Evolutionary conservation across 2,113 vertebrate genomes (phyloP).

Genomic region (Pogona vitticeps): DNA sequence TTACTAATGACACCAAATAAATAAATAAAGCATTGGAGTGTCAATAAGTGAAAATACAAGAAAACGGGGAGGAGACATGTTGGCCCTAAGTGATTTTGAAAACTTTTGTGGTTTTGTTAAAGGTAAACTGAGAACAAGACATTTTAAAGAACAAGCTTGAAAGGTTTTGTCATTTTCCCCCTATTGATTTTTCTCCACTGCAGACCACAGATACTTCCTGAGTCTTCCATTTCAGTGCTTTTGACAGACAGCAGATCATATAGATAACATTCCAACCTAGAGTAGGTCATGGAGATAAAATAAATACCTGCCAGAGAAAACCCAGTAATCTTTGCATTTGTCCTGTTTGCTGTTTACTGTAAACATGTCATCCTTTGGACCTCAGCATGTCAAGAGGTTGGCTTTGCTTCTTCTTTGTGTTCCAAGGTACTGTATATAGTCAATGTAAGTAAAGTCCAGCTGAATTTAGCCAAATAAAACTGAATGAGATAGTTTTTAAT

Average conservation of each 20-base stretch:
- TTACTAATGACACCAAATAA: not conserved
- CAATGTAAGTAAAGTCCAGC: not conserved
- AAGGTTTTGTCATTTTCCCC: conserved; percentile 4
- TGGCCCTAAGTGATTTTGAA: not conserved
- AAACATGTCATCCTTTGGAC: not conserved
- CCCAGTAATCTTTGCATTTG: not conserved
- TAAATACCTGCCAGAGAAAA: conserved; percentile 16
- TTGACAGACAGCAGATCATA: not conserved
- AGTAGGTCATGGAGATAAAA: conserved; percentile 30
- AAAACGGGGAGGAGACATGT: not conserved
- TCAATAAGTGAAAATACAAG: not conserved
- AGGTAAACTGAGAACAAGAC: conserved; percentile 10
- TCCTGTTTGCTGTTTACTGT: not conserved
- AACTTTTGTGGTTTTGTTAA: conserved; percentile 13
- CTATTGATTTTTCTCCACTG: not conserved
- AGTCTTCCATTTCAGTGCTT: conserved; percentile 10
- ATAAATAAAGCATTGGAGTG: not conserved
- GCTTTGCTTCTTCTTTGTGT: not conserved
- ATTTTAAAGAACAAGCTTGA: conserved; percentile 22
- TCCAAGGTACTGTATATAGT: not conserved
- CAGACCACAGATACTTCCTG: conserved; percentile 2
- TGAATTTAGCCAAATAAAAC: not conserved
- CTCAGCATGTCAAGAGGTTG: not conserved
- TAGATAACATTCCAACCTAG: conserved; percentile 14
- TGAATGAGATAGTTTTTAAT: not conserved